phyloP scores from a whole-genome alignment of 2,113 vertebrate species.

The Bos indicus region DNA sequence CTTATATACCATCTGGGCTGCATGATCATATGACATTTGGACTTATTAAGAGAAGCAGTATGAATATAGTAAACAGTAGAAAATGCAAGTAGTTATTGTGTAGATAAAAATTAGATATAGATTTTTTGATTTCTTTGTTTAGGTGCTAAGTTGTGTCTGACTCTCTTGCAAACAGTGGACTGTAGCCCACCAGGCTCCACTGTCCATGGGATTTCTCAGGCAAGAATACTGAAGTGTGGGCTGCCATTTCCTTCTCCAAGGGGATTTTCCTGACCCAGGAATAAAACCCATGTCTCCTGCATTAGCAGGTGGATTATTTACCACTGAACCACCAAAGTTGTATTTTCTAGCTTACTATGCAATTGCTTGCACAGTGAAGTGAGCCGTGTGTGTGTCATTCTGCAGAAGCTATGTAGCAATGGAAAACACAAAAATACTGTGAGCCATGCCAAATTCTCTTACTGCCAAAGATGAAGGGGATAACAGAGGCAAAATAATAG shows the following conservation, averaged over 20 bases:
- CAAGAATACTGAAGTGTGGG: not conserved
- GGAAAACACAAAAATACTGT: not conserved
- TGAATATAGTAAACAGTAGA: not conserved
- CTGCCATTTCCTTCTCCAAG: not conserved
- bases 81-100: not conserved
- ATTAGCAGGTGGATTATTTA: not conserved
- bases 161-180: not conserved
- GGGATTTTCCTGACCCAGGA: not conserved
- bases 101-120: not conserved
- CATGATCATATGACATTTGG: not conserved
- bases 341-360: not conserved
- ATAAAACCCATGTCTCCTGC: not conserved
- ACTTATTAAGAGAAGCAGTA: not conserved
- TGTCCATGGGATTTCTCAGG: not conserved
- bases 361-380: not conserved
- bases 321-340: not conserved
- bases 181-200: not conserved
- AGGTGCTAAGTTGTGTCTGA: not conserved
- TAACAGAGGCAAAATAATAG: not conserved
- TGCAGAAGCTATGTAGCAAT: not conserved
- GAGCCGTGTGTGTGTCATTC: not conserved
- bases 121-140: not conserved
- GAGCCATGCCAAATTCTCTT: not conserved
- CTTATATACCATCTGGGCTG: not conserved
- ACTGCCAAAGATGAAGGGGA: not conserved